Conservation (phyloP, 2,113 vertebrate genomes). For the Tiliqua scincoides region DNA sequence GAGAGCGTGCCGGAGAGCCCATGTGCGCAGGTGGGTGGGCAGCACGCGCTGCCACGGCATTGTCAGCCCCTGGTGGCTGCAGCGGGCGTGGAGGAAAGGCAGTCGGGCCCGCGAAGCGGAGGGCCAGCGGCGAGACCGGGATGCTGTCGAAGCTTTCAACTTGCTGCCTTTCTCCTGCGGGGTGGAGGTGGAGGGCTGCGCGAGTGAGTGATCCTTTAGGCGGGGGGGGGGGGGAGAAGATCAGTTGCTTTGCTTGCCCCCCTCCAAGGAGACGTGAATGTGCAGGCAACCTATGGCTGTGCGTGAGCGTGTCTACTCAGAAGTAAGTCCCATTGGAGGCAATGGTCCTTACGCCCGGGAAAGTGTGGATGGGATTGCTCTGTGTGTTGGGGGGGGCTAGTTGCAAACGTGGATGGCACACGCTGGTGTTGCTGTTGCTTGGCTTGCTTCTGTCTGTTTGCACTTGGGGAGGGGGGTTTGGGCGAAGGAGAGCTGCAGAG, state of each 20-base stretch:
- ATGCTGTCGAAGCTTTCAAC: neutral
- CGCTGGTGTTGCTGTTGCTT: no score
- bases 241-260: neutral
- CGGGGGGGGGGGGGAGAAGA: neutral
- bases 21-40: constrained; percentile 45
- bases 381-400: no score
- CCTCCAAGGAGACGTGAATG: neutral
- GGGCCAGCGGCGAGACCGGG: neutral
- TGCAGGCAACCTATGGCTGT: neutral
- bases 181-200: neutral
- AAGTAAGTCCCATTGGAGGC: no score
- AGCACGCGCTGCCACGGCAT: constrained; percentile 5
- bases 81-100: neutral
- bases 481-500: no score
- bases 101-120: neutral
- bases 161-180: neutral
- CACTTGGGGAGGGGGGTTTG: neutral
- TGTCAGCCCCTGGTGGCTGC: constrained; percentile 3
- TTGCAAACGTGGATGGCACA: neutral
- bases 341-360: no score
- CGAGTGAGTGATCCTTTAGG: neutral
- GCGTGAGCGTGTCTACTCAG: no score
- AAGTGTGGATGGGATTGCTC: no score
- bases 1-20: constrained; percentile 1
- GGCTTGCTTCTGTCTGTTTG: neutral